phyloP scores from a whole-genome alignment of 2,797 vertebrate genomes.

The Eospalax fontanierii region DNA sequence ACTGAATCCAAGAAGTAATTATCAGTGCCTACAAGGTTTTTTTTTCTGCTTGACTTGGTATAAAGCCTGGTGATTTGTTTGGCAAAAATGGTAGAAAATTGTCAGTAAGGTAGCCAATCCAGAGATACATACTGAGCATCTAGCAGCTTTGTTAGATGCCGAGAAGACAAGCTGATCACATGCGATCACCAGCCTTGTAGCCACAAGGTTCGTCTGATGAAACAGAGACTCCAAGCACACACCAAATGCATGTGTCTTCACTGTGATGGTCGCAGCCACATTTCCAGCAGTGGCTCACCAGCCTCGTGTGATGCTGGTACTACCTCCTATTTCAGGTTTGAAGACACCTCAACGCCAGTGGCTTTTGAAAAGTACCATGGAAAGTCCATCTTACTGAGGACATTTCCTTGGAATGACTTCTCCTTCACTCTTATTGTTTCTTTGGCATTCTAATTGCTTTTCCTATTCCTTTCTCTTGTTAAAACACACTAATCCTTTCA shows the following conservation, averaged over 20 bases:
- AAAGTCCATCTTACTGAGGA: neutral
- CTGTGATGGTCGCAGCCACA: neutral
- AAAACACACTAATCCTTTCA: conserved; percentile 31
- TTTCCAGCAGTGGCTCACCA: neutral
- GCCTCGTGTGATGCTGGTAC: neutral
- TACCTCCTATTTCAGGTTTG: neutral
- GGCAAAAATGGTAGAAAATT: conserved; percentile 41
- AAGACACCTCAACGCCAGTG: neutral
- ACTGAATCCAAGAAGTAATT: conserved; percentile 38
- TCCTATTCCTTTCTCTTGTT: neutral
- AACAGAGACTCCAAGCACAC: neutral
- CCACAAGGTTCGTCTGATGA: neutral
- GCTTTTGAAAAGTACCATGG: neutral
- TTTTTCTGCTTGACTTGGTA: neutral
- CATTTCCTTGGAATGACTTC: neutral
- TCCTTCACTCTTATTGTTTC: neutral
- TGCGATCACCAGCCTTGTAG: neutral
- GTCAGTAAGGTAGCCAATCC: neutral
- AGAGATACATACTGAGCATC: conserved; percentile 16
- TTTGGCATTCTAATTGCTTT: neutral
- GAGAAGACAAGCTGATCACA: neutral
- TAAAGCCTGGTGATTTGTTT: conserved; percentile 29
- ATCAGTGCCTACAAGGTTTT: neutral
- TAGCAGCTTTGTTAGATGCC: neutral
- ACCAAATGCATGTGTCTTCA: neutral